Conservation (phyloP, 2,113 vertebrate species). For the Dasyornis broadbenti region DNA sequence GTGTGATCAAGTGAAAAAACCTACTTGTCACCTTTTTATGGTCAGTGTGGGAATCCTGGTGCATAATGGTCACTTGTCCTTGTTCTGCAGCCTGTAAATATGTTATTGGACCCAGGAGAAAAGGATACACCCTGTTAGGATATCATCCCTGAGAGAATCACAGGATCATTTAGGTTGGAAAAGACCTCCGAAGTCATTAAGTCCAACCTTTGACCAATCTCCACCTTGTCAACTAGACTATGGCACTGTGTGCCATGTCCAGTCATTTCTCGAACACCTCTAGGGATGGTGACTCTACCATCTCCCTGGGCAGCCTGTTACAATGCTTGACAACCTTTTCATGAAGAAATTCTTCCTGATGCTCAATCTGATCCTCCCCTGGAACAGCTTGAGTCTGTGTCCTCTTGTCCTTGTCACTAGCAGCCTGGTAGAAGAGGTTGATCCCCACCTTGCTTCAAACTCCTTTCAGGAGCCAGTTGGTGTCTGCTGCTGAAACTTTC, state of each 20-base stretch:
- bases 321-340: neutral
- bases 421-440: neutral
- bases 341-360: neutral
- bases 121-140: neutral
- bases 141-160: neutral
- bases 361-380: neutral
- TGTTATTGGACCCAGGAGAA: neutral
- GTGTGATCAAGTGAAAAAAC: conserved; percentile 22
- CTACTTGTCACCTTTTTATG: neutral
- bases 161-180: neutral
- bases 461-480: neutral
- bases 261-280: neutral
- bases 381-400: neutral
- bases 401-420: neutral
- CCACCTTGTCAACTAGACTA: neutral
- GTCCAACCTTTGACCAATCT: neutral
- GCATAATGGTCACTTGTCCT: neutral
- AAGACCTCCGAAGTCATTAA: neutral
- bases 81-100: neutral
- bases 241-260: neutral
- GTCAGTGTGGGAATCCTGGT: neutral
- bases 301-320: neutral
- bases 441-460: neutral
- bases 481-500: neutral
- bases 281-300: neutral